phyloP scores from a whole-genome alignment of 2,113 vertebrate genomes.

The Craseonycteris thonglongyai region DNA sequence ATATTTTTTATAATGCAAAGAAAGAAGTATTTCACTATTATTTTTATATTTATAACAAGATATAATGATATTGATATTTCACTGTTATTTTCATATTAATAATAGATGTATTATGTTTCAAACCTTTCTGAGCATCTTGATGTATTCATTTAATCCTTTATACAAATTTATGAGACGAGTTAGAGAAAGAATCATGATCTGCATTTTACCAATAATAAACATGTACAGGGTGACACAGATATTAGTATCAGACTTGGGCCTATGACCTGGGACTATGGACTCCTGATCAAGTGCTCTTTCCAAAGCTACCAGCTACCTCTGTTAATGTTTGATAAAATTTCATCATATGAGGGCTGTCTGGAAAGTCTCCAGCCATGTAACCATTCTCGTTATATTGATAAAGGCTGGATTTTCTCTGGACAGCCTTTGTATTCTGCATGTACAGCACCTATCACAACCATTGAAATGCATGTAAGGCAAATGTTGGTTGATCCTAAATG shows the following conservation, averaged over 20 bases:
- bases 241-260: not conserved
- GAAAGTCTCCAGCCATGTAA: too few species aligned
- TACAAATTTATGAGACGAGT: not conserved
- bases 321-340: not conserved
- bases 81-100: not conserved
- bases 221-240: not conserved
- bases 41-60: conserved; percentile 6
- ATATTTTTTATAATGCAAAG: conserved; percentile 4
- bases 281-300: conserved; percentile 1
- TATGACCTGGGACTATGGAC: not conserved
- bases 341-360: too few species aligned
- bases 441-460: not conserved
- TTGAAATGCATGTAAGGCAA: not conserved
- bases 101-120: not conserved
- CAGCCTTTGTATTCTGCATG: conserved; percentile 1
- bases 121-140: not conserved
- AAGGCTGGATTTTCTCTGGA: too few species aligned
- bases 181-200: not conserved
- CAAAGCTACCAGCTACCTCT: not conserved
- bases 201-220: not conserved
- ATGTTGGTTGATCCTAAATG: not conserved
- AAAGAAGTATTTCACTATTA: conserved; percentile 3
- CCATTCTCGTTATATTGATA: too few species aligned
- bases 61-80: conserved; percentile 18
- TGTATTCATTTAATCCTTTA: not conserved